These are phyloP conservation scores for Hypomecis punctinalis DNA, from an alignment of 2,888 invertebrate genomes.

Conservation along the genomic window DNA sequence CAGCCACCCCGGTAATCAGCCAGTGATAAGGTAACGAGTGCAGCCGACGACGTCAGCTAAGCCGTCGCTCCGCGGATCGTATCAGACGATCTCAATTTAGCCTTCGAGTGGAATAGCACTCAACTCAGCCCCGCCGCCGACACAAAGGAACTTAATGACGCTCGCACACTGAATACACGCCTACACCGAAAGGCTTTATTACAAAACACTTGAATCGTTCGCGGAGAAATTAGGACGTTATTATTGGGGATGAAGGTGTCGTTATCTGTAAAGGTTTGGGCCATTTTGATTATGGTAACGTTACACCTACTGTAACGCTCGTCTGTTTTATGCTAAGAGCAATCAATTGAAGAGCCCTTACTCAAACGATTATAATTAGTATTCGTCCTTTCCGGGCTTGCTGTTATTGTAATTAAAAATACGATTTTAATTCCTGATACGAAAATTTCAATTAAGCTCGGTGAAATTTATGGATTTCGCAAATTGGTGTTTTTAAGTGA, in stretches of 20 bases:
- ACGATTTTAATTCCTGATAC: constrained; percentile 8
- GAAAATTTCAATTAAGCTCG: constrained; percentile 16
- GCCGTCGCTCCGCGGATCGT: constrained; percentile 38
- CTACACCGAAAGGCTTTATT: constrained; percentile 66
- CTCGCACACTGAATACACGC: constrained; percentile 63
- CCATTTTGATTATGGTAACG: constrained; percentile 30
- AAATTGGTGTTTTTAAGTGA: background rate
- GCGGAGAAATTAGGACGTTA: constrained; percentile 56
- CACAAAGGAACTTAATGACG: constrained; percentile 77
- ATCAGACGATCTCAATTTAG: constrained; percentile 75
- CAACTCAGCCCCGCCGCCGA: constrained; percentile 58
- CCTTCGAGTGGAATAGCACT: constrained; percentile 73
- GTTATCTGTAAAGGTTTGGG: constrained; percentile 30
- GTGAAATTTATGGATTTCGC: constrained; percentile 13
- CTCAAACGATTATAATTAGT: constrained; percentile 30
- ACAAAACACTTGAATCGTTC: constrained; percentile 63
- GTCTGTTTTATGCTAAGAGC: constrained; percentile 24
- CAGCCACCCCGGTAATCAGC: background rate
- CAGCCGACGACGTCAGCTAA: constrained; percentile 35
- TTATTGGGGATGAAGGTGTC: constrained; percentile 41
- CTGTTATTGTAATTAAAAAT: constrained; percentile 32
- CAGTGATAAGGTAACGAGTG: constrained; percentile 27
- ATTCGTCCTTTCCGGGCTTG: constrained; percentile 23
- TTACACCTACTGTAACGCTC: constrained; percentile 24
- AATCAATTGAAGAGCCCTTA: constrained; percentile 32